A percentile compares a stretch with the other conserved stretches of the same genome.
Evolutionary conservation across 2,888 invertebrate species (phyloP).

Genomic region (Cantharis nigra): DNA sequence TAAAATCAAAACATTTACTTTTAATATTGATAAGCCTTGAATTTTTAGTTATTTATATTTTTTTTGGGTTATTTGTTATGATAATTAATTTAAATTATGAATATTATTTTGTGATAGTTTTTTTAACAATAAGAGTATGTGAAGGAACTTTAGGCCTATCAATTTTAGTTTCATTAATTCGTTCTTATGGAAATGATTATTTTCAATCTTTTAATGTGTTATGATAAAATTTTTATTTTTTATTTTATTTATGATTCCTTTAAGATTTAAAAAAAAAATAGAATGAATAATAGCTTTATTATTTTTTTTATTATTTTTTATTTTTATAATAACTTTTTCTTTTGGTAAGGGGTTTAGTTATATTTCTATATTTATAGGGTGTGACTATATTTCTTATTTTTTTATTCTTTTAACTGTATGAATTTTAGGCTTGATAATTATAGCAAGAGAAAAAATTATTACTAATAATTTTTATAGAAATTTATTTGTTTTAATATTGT

Average conservation of each 20-base stretch:
- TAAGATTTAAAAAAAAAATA: slow-evolving; percentile 58
- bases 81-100: slow-evolving; percentile 13
- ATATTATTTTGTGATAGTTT: slow-evolving; percentile 39
- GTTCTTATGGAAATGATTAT: slow-evolving; percentile 66
- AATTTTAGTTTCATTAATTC: slow-evolving; percentile 62
- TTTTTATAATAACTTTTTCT: slow-evolving; percentile 55
- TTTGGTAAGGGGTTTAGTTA: slow-evolving; percentile 51
- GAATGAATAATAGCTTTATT: slow-evolving; percentile 60
- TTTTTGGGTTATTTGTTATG: no score
- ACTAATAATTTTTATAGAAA: slow-evolving; percentile 56
- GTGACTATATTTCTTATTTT: slow-evolving; percentile 60
- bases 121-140: slow-evolving; percentile 68
- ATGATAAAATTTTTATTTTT: no score
- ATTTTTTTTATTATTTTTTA: slow-evolving; percentile 58
- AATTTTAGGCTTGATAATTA: neutral
- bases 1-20: no score
- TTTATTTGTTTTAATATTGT: slow-evolving; percentile 61
- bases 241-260: slow-evolving; percentile 57
- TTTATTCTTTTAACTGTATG: slow-evolving; percentile 55
- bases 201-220: slow-evolving; percentile 60
- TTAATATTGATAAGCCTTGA: no score
- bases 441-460: slow-evolving; percentile 60
- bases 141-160: slow-evolving; percentile 67
- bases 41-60: no score
- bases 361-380: slow-evolving; percentile 55